phyloP scores from a whole-genome alignment of 2,113 vertebrate species.

The Phalacrocorax carbo region DNA sequence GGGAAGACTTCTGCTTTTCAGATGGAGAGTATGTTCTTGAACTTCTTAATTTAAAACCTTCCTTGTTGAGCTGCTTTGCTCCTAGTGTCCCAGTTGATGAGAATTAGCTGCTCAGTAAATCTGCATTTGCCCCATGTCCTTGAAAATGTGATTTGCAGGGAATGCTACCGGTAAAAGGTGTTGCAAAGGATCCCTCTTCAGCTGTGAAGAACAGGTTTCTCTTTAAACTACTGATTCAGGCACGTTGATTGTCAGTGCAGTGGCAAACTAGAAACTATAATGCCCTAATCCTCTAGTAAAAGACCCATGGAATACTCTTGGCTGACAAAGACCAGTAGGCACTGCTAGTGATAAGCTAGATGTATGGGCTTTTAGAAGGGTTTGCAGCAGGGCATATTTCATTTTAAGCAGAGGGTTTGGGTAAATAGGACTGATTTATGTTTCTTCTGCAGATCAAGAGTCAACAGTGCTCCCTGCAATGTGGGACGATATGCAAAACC shows the following conservation, averaged over 20 bases:
- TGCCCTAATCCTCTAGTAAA: neutral
- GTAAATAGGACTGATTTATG: neutral
- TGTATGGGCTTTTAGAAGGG: neutral
- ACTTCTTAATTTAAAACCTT: neutral
- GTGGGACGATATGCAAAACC: conserved; percentile 76
- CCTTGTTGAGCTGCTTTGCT: neutral
- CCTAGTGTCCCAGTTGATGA: neutral
- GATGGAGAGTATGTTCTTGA: neutral
- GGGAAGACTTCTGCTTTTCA: neutral
- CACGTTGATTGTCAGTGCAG: neutral
- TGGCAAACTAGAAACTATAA: neutral
- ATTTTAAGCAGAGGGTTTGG: neutral
- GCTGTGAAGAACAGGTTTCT: neutral
- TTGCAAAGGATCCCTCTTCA: neutral
- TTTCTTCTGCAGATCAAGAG: neutral
- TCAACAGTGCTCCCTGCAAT: conserved; percentile 60
- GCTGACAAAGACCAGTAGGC: neutral
- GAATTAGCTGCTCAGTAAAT: neutral
- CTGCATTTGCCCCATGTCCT: neutral
- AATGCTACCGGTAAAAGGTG: neutral
- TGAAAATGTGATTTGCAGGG: neutral
- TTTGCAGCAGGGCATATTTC: neutral
- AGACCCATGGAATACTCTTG: neutral
- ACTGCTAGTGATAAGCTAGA: neutral
- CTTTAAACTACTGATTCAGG: neutral